Evolutionary conservation across 2,797 vertebrate species (phyloP), one percentile per base, ranked within the genome.

Genomic region (Phyllotis vaccarum): DNA sequence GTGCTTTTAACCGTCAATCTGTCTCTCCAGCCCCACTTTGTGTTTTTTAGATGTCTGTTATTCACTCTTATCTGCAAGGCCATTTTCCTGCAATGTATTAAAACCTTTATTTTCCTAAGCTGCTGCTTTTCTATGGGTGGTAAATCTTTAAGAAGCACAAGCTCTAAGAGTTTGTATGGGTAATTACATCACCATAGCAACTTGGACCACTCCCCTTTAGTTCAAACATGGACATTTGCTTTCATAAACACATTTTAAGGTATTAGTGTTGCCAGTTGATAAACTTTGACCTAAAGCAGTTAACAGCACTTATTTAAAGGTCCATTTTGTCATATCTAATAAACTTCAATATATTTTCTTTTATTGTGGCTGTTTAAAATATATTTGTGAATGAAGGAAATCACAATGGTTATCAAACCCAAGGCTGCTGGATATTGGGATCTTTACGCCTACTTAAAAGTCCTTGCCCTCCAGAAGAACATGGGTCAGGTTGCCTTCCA

Each of bases 311-410:
- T 93, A 34, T 13, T 85, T 52, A 86, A 37, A 94, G 94, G 82
- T 88, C n/a, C 22, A 92, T 52, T 96, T 93, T 89, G 80, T 95
- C 70, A 31, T 54, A 70, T 79, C 5, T 90, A 86, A 96, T 89
- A 96, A 94, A 94, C 6, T 6, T 80, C 89, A 46, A 10, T 87
- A 21, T 90, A 80, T 82, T 96, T 97, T 93, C 29, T 72, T 79
- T 96, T 86, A 62, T 90, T 91, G 37, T 95, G 43, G 80, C 92
- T 89, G 37, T 95, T 96, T 54, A 68, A 80, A 86, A 96, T 83
- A 89, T 24, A 72, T 37, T 16, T 56, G 14, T 80, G 92, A 80
- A 58, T 93, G 58, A 86, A 74, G 74, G 70, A 97, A 92, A 66
- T 89, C 62, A 94, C 22, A 83, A 24, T 62, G 60, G 34, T 88